Conservation (phyloP, 2,797 vertebrate genomes). For the Hemibagrus guttatus region DNA sequence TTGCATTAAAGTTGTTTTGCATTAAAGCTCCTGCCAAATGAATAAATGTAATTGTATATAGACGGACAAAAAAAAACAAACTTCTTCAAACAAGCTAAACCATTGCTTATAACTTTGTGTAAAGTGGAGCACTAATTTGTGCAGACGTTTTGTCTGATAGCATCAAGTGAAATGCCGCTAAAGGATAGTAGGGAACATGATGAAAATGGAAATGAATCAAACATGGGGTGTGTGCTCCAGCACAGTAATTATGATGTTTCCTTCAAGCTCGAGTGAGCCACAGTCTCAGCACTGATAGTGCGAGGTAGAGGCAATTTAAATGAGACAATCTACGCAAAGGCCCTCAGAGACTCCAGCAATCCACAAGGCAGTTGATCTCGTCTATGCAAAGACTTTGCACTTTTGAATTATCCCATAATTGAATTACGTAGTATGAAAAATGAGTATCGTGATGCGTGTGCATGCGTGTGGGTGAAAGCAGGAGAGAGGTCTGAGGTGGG, state of each 20-base stretch:
- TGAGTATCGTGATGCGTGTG: constrained; percentile 8
- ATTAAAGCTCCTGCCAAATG: not conserved
- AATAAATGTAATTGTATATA: not conserved
- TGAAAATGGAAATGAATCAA: constrained; percentile 27
- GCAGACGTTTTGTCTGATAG: not conserved
- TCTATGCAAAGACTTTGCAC: constrained; percentile 28
- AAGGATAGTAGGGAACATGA: constrained; percentile 10
- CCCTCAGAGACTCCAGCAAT: constrained; percentile 6
- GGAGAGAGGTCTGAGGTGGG: constrained; percentile 22
- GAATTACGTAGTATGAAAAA: constrained; percentile 35
- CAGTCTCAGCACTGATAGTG: constrained; percentile 19
- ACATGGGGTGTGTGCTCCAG: not conserved
- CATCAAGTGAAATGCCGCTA: not conserved
- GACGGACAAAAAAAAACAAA: not conserved
- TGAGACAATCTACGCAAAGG: constrained; percentile 25
- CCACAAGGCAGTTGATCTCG: constrained; percentile 6
- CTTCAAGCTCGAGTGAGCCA: constrained; percentile 40
- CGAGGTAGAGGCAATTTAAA: constrained; percentile 41
- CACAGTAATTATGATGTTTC: constrained; percentile 36
- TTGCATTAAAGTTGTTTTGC: not conserved
- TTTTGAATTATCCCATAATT: constrained; percentile 34
- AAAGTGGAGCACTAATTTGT: constrained; percentile 4
- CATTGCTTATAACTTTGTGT: not conserved
- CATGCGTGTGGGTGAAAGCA: constrained; percentile 1
- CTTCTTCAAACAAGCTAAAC: not conserved